phyloP scores from a whole-genome alignment of 1,140 invertebrate genomes.

The Aphis gossypii region DNA sequence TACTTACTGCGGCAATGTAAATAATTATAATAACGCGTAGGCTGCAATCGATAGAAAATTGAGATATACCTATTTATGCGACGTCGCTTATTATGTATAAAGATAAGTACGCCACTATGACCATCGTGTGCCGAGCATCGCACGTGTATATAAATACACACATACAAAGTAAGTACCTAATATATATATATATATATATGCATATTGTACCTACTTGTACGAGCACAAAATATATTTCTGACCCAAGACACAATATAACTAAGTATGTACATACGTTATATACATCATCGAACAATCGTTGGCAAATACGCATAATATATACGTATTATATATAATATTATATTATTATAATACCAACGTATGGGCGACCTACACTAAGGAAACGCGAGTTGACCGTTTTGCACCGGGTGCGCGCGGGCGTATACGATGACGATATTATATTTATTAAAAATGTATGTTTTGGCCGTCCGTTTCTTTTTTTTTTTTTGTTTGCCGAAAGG shows the following conservation, averaged over 20 bases:
- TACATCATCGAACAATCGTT: not conserved
- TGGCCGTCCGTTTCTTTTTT: not conserved
- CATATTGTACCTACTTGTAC: not conserved
- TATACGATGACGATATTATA: not conserved
- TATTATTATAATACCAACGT: too few species aligned
- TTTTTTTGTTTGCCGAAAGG: not conserved
- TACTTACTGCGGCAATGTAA: too few species aligned
- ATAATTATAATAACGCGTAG: too few species aligned
- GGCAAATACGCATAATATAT: not conserved
- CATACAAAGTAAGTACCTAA: too few species aligned
- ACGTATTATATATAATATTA: not conserved
- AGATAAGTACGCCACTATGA: too few species aligned
- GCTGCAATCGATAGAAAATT: too few species aligned
- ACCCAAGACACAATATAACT: not conserved
- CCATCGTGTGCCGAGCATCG: too few species aligned
- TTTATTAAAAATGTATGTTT: not conserved
- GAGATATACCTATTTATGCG: too few species aligned
- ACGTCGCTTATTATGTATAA: too few species aligned
- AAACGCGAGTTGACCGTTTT: constrained; percentile 5
- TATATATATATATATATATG: not conserved
- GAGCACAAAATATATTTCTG: not conserved
- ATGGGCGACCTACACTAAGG: not conserved
- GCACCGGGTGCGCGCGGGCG: not conserved
- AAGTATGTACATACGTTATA: not conserved
- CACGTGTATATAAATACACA: too few species aligned